phyloP scores from a whole-genome alignment of 2,797 vertebrate genomes.

The Catharus ustulatus region DNA sequence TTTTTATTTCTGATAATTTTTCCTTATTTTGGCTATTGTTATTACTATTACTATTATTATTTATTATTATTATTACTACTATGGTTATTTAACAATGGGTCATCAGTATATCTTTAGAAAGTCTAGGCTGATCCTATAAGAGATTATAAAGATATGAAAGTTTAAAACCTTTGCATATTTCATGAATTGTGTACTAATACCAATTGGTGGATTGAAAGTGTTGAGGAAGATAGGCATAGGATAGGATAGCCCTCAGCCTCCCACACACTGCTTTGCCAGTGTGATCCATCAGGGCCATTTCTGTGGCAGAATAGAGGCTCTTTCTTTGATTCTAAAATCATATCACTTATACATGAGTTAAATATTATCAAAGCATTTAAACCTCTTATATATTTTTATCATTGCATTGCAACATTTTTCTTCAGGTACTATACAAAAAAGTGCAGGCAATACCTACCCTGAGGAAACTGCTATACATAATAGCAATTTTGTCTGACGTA shows the following conservation, averaged over 20 bases:
- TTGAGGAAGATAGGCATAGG: not conserved
- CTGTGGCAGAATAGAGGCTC: not conserved
- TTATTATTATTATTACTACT: not conserved
- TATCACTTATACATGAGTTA: not conserved
- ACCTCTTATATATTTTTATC: not conserved
- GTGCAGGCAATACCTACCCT: accelerated
- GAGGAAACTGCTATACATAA: not conserved
- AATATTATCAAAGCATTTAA: not conserved
- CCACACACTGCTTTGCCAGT: accelerated
- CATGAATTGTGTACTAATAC: not conserved
- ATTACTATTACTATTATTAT: not conserved
- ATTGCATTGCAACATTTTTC: not conserved
- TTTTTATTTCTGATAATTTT: not conserved
- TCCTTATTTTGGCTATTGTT: accelerated
- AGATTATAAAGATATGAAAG: not conserved
- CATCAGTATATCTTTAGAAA: not conserved
- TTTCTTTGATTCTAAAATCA: not conserved
- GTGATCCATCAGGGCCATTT: not conserved
- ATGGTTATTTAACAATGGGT: not conserved
- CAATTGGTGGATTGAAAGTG: not conserved
- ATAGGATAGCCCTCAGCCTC: not conserved
- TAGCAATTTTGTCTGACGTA: not conserved
- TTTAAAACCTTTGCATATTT: not conserved
- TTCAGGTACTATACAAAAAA: not conserved
- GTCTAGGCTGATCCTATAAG: not conserved